Percentiles rank a stretch among this genome's conserved stretches.
These are phyloP conservation scores for Philaenus spumarius DNA, from an alignment of 1,140 invertebrate species.

Conservation along the genomic window DNA sequence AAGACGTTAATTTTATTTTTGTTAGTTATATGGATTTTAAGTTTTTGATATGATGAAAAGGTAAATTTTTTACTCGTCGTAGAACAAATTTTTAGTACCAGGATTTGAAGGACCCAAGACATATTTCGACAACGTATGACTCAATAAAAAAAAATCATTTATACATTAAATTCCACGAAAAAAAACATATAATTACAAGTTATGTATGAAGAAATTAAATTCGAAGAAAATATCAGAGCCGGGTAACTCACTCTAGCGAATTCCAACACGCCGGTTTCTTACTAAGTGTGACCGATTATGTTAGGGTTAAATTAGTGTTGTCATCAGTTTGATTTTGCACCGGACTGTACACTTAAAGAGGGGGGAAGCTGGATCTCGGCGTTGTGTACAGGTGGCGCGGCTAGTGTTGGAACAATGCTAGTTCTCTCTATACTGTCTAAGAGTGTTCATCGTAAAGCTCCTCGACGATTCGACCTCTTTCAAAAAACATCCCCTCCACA, in stretches of 20 bases:
- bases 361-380: background rate
- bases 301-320: constrained; percentile 16
- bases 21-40: no score
- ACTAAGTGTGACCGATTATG: constrained; percentile 11
- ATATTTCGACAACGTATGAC: no score
- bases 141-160: no score
- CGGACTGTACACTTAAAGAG: background rate
- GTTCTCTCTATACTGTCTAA: background rate
- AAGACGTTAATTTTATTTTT: no score
- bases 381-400: background rate
- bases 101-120: no score
- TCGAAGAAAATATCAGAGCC: background rate
- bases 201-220: no score
- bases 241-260: background rate
- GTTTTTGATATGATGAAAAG: no score
- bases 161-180: no score
- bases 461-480: background rate
- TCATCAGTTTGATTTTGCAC: background rate
- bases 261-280: constrained; percentile 13
- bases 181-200: no score
- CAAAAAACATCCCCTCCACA: background rate
- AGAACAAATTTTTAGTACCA: no score
- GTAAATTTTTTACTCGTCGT: no score
- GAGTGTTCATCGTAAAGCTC: background rate
- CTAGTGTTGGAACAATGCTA: background rate